Evolutionary conservation across 2,113 vertebrate species (phyloP), one percentile per base, ranked within the genome.

Genomic region (Saguinus imperator): DNA sequence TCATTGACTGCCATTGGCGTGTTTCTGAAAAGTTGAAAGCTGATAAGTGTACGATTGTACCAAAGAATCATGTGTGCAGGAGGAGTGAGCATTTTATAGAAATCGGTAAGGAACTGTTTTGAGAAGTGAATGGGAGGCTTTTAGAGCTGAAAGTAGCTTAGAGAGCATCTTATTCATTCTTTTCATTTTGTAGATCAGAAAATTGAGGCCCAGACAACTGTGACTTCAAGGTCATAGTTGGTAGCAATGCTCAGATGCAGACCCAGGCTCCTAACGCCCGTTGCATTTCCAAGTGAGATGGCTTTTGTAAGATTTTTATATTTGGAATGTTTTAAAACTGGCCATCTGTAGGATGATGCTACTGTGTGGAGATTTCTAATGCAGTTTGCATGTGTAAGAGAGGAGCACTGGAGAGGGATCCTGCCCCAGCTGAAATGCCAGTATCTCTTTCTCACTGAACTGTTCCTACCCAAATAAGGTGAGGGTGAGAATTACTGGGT

Each of bases 121-220:
- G 48, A 21, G 40, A 91, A 37, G 57, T 21, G 87, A 37, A 55
- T 75, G 16, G 18, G 79, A 64, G 13, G 35, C 29, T 7, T n/a
- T 48, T 57, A 52, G 66, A 52, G n/a, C 43, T 48, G 20, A 87
- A 37, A 57, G 81, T 25, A 32, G 35, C 25, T 83, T 12, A 35
- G 27, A 77, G 43, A 58, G 3, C 17, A 21, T 58, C 25, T 66
- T 13, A 4, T 37, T 40, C 14, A 45, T 57, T 29, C 13, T 84
- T 91, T 77, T 79, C 40, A 64, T 57, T 94, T 89, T 91, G n/a
- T 40, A n/a, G 2, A 21, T 89, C 20, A 82, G 50, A 81, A 93
- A 40, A 57, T 18, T 11, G 45, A 95, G 45, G 17, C 48, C 70
- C 48, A 20, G 45, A 27, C 48, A 83, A 21, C 13, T 12, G 45